A percentile compares a stretch with the other conserved stretches of the same genome.
Evolutionary conservation across 2,797 vertebrate species (phyloP).

Genomic region (Myoxocephalus aenaeus): DNA sequence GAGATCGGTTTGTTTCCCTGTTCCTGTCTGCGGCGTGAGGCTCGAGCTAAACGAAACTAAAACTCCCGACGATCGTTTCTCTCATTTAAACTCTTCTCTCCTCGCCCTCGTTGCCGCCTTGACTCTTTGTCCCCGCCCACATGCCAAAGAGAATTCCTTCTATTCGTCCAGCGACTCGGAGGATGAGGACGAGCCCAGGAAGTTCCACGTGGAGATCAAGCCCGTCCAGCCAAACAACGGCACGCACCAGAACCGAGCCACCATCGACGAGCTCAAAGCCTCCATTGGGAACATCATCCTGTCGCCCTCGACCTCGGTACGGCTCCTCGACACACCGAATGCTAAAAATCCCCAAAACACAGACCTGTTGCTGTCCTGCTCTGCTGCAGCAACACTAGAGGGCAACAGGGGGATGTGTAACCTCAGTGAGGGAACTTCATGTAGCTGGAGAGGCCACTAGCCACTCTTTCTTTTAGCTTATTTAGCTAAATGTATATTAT

Average conservation of each 20-base stretch:
- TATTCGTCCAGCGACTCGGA: conserved; percentile 97
- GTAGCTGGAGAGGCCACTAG: conserved; percentile 7
- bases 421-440: not conserved
- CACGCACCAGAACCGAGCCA: conserved; percentile 89
- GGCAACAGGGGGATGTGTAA: conserved; percentile 69
- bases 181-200: conserved; percentile 94
- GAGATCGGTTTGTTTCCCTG: not conserved
- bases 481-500: conserved; percentile 43
- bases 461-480: conserved; percentile 35
- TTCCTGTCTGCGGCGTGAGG: not conserved
- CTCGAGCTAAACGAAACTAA: not conserved
- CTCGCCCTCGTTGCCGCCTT: conserved; percentile 52
- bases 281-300: conserved; percentile 96
- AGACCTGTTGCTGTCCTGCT: conserved; percentile 41
- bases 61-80: not conserved
- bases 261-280: conserved; percentile 95
- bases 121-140: conserved; percentile 76
- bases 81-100: not conserved
- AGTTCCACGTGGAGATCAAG: conserved; percentile 96
- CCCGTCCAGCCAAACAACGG: conserved; percentile 91
- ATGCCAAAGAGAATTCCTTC: conserved; percentile 98
- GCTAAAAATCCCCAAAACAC: not conserved
- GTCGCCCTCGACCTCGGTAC: conserved; percentile 91
- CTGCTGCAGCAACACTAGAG: conserved; percentile 73
- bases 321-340: conserved; percentile 9